Evolutionary conservation across 2,888 invertebrate genomes (phyloP).

Genomic region (Nowickia ferox): DNA sequence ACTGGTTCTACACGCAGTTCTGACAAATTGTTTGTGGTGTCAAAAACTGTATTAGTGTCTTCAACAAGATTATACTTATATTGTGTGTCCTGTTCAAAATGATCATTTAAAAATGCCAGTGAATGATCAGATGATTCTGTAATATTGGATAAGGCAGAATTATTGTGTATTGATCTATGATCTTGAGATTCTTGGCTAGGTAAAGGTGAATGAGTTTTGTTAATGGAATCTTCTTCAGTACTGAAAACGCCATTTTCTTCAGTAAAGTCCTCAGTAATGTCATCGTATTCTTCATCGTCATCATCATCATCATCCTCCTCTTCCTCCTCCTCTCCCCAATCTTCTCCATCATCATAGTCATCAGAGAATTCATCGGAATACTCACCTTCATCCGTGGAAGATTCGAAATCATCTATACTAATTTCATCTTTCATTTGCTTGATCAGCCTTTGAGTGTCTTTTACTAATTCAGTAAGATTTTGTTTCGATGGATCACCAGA

Average conservation of each 20-base stretch:
- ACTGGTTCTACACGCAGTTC: slow-evolving; percentile 62
- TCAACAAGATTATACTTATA: slow-evolving; percentile 32
- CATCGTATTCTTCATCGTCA: slow-evolving; percentile 78
- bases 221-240: slow-evolving; percentile 12
- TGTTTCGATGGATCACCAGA: slow-evolving; percentile 81
- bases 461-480: slow-evolving; percentile 85
- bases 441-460: slow-evolving; percentile 86
- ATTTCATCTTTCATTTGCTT: slow-evolving; percentile 88
- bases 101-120: slow-evolving; percentile 48
- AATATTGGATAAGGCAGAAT: slow-evolving; percentile 39
- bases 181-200: slow-evolving; percentile 52
- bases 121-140: slow-evolving; percentile 55
- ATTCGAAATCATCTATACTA: slow-evolving; percentile 84
- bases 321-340: slow-evolving; percentile 77
- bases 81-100: slow-evolving; percentile 37
- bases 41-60: slow-evolving; percentile 32
- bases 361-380: slow-evolving; percentile 84
- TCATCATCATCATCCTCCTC: slow-evolving; percentile 74
- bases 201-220: slow-evolving; percentile 31
- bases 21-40: slow-evolving; percentile 60
- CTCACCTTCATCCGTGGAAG: slow-evolving; percentile 83
- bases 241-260: slow-evolving; percentile 69
- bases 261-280: slow-evolving; percentile 73
- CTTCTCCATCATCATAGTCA: slow-evolving; percentile 79
- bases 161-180: slow-evolving; percentile 26